Base-by-base conservation (phyloP, 1,140 invertebrate species). In the Orchesella cincta region DNA sequence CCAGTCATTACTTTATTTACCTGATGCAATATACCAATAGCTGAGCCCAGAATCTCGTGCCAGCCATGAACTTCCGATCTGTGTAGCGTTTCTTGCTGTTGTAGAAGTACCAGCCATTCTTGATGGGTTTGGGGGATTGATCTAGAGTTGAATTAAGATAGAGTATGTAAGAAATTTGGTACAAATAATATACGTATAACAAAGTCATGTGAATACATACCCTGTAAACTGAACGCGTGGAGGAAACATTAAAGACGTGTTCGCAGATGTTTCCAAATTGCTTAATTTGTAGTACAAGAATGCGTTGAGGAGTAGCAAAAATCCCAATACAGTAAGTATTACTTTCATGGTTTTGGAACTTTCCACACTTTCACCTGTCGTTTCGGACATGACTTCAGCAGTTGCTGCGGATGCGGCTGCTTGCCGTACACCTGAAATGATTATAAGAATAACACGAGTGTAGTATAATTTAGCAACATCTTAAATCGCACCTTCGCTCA, bases 221-320 rank as follows among this genome's bases (percentile, higher is more conserved):
- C 80, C 78, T 18, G 79, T 57, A 72, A 80, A 74, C 18, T 77
- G 35, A 34, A 78, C n/a, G 12, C 67, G 83, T 62, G 74, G 67
- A 18, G 76, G 64, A 67, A 79, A 83, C 80, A 74, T 78, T 79
- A 52, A 18, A 23, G 85, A 83, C 62, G 84, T 84, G 52, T 82
- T 83, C 81, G 79, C 64, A 29, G 77, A 36, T 20, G 73, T 72
- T 34, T 92, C 92, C 23, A 93, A 84, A 52, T 88, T 87, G 89
- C 90, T 92, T 39, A 95, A 86, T 86, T 92, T 91, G 84, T 91
- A 93, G 86, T 93, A 94, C 1, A 95, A 87, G 76, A 93, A 85
- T 51, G 90, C 91, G 86, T 94, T 95, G 77, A 94, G 88, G 57
- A 92, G 82, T 74, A 94, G 87, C 80, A 95, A 87, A 81, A 90